Percentiles rank a stretch among this genome's conserved stretches.
These are phyloP conservation scores for Latrodectus hesperus DNA, from an alignment of 2,888 invertebrate genomes.

Conservation along the genomic window DNA sequence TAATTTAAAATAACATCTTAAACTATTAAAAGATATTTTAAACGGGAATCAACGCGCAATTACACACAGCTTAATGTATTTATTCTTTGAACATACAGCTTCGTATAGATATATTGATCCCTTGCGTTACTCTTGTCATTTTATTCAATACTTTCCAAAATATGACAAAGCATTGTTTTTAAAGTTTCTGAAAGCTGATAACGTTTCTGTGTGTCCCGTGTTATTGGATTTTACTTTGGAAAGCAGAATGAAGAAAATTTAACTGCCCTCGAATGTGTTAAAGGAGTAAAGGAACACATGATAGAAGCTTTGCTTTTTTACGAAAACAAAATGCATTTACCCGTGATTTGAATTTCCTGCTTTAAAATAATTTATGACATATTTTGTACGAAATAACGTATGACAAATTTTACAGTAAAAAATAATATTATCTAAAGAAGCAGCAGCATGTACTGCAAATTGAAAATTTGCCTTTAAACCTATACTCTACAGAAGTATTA, in stretches of 20 bases:
- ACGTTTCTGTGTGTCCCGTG: background rate
- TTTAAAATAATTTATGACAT: background rate
- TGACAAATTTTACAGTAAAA: too few species aligned
- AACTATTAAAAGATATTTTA: too few species aligned
- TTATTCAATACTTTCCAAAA: background rate
- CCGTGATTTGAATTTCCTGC: background rate
- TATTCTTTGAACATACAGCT: too few species aligned
- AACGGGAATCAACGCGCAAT: too few species aligned
- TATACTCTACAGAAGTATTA: too few species aligned
- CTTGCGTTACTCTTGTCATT: background rate
- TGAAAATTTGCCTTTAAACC: too few species aligned
- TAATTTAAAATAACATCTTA: too few species aligned
- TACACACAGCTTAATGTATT: too few species aligned
- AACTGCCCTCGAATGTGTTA: background rate
- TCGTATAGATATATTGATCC: background rate
- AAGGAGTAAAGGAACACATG: background rate
- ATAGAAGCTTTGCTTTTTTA: background rate
- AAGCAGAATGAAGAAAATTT: background rate
- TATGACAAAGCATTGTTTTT: background rate
- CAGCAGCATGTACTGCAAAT: too few species aligned
- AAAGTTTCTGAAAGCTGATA: background rate
- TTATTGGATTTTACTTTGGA: background rate
- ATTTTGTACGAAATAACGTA: background rate
- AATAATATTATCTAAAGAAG: too few species aligned
- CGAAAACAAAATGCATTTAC: background rate